A percentile compares a stretch with the other conserved stretches of the same genome.
Conservation (phyloP, 2,888 invertebrate species). For the Amiota communis region DNA sequence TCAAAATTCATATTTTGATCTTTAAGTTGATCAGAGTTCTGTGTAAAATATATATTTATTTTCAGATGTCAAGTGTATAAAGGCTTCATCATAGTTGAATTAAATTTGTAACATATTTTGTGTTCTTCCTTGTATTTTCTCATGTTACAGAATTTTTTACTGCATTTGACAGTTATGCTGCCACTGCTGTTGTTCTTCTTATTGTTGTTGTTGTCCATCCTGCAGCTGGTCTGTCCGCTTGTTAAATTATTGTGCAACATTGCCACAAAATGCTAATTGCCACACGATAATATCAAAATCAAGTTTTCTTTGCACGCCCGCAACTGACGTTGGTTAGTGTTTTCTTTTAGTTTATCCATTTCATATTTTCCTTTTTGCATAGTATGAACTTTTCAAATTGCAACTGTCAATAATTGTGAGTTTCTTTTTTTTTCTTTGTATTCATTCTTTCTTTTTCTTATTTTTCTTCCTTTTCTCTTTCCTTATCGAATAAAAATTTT, state of each 20-base stretch:
- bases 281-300: conserved; percentile 60
- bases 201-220: conserved; percentile 42
- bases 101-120: no score
- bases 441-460: conserved; percentile 48
- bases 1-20: no score
- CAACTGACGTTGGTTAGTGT: conserved; percentile 13
- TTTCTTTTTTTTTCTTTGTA: conserved; percentile 48
- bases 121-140: conserved; percentile 12
- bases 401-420: conserved; percentile 56
- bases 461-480: conserved; percentile 28
- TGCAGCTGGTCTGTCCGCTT: conserved; percentile 41
- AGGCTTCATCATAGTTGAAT: no score
- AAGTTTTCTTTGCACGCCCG: conserved; percentile 32
- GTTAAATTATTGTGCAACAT: conserved; percentile 66
- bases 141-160: conserved; percentile 5
- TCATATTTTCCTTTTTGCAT: conserved; percentile 1
- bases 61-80: no score
- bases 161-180: conserved; percentile 40
- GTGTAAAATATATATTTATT: no score
- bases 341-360: conserved; percentile 15
- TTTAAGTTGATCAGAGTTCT: no score
- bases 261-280: conserved; percentile 68
- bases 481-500: conserved; percentile 39
- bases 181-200: conserved; percentile 25
- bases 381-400: conserved; percentile 57